A percentile compares a stretch with the other conserved stretches of the same genome.
Conservation (phyloP, 2,113 vertebrate genomes). For the Alaudala cheleensis region DNA sequence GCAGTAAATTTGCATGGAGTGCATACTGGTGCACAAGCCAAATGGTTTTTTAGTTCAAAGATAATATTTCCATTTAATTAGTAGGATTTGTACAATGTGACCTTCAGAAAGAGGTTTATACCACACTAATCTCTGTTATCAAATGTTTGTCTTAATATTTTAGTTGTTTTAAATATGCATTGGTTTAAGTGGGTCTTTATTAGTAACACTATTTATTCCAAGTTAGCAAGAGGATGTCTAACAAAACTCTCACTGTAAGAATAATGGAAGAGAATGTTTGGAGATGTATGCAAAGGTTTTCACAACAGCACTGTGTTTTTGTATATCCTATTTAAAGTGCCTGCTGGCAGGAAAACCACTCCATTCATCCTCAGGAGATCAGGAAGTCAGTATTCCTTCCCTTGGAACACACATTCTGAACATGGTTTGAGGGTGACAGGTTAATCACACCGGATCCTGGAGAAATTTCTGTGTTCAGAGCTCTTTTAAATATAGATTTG, state of each 20-base stretch:
- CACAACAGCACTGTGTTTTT: not conserved
- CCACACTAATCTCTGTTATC: conserved; percentile 10
- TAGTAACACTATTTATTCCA: conserved; percentile 12
- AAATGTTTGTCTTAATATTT: conserved; percentile 37
- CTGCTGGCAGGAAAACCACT: not conserved
- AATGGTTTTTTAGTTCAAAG: not conserved
- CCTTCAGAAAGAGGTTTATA: conserved; percentile 11
- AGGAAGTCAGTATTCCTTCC: not conserved
- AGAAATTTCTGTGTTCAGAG: not conserved
- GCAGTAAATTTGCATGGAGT: not conserved
- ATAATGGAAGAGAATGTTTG: not conserved
- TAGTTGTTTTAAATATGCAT: not conserved
- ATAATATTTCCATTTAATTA: conserved; percentile 5
- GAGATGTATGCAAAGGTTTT: not conserved
- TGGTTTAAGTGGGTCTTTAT: not conserved
- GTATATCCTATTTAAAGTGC: not conserved
- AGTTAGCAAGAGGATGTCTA: not conserved
- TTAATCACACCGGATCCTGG: not conserved
- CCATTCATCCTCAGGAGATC: not conserved
- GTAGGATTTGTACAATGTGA: not conserved
- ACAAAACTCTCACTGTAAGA: not conserved
- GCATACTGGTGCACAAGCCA: not conserved
- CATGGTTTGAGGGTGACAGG: not conserved
- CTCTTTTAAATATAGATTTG: not conserved
- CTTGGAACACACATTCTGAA: not conserved